Evolutionary conservation across 2,888 invertebrate genomes (phyloP).

Genomic region (Melinopterus prodromus): DNA sequence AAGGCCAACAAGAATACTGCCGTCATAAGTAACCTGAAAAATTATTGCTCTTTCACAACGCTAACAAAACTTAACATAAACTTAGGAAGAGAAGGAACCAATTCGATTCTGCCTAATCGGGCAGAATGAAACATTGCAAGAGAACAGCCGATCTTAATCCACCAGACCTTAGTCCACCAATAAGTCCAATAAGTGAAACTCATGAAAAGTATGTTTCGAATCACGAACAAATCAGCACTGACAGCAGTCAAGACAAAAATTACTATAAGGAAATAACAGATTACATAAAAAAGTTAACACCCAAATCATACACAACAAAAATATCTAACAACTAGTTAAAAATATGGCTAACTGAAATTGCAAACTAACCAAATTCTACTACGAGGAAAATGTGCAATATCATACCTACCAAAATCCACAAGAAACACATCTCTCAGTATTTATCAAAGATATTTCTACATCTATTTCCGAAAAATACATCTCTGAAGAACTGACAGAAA

Average conservation of each 20-base stretch:
- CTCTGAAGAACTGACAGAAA: background rate
- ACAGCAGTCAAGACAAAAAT: background rate
- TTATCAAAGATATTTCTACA: background rate
- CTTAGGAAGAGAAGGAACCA: background rate
- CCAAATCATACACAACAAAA: background rate
- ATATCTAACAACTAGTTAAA: background rate
- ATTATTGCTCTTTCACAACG: background rate
- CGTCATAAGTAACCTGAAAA: background rate
- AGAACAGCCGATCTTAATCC: background rate
- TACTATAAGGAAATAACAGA: background rate
- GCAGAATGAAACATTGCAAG: background rate
- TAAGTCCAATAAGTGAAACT: background rate
- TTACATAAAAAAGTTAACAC: background rate
- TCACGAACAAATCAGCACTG: background rate
- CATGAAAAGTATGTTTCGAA: background rate
- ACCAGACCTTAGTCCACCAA: background rate
- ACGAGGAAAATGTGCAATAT: background rate
- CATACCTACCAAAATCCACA: background rate
- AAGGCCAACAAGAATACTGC: background rate
- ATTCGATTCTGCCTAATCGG: background rate
- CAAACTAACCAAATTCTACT: background rate
- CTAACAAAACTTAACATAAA: background rate
- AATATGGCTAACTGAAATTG: background rate
- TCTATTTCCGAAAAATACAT: background rate
- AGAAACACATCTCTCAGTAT: background rate